Base-by-base conservation (phyloP, 2,888 invertebrate genomes). In the Dynastes grantii region DNA sequence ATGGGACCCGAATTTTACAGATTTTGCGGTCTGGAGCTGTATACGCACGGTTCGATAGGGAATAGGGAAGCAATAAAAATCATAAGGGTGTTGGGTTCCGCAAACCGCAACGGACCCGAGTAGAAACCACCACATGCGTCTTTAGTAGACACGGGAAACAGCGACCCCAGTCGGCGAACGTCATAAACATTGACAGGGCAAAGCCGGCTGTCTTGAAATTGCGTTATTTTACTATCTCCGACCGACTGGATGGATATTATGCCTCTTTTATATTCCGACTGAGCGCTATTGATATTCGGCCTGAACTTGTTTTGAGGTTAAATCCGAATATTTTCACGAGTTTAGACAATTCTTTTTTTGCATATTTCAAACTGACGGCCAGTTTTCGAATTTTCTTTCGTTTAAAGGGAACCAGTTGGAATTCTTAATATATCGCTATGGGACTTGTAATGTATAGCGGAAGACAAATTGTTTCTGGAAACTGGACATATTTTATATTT, bases 251-350 rank as follows among this genome's bases (percentile, higher is more conserved):
- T 77, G 77, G 67, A 77, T 68, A 77, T 77, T 77, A 68, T 77
- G 68, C 68, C 77, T 70, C 77, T 82, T 83, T 84, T 84, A 83
- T 84, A 84, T 84, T 82, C 82, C 80, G 78, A 81, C 81, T 81
- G 83, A 80, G 81, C 80, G 82, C 81, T 81, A 83, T 83, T 83
- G 83, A 83, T 82, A 82, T 81, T 83, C 82, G 81, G 80, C 78
- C 61, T 58, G 76, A 80, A 82, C 79, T 82, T 80, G 81, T 80
- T 80, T 80, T 76, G 80, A 79, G 81, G 82, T 82, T 82, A 79
- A 80, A 80, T 80, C 78, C 68, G 78, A 81, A 77, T 77, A 68
- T 77, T 68, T 77, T 77, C 77, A 61, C 68, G 67, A 77, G 68
- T 67, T 77, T 67, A 68, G 77, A 77, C 68, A 68, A 68, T 77